Conservation (phyloP, 2,888 invertebrate genomes). For the Xestoiulus laeticollis region DNA sequence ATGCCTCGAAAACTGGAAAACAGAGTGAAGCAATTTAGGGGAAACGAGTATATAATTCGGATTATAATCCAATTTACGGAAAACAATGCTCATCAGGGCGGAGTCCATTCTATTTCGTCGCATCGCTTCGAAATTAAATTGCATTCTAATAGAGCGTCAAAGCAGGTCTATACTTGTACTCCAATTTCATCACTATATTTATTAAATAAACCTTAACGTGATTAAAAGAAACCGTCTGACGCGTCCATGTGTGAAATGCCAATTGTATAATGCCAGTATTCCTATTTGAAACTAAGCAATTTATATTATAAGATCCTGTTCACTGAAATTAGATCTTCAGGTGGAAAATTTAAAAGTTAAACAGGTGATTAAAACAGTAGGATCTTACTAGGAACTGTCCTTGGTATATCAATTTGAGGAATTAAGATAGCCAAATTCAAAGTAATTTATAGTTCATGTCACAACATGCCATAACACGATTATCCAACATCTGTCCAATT, state of each 20-base stretch:
- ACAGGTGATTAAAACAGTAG: no score
- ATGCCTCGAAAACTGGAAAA: background rate
- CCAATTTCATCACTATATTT: background rate
- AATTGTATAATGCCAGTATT: background rate
- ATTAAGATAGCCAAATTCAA: no score
- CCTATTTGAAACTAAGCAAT: no score
- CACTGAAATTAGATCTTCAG: no score
- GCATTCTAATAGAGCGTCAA: background rate
- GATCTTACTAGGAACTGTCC: no score
- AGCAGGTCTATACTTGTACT: background rate
- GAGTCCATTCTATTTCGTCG: background rate
- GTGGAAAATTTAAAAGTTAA: no score
- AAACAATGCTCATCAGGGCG: background rate
- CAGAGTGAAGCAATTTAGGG: background rate
- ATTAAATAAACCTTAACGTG: background rate
- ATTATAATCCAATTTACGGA: constrained; percentile 4
- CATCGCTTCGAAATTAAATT: background rate
- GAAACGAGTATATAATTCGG: background rate
- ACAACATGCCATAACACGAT: background rate
- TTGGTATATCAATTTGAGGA: no score
- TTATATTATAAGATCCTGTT: no score
- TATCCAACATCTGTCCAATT: background rate
- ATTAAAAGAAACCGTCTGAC: background rate
- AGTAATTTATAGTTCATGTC: background rate
- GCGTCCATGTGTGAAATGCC: background rate